A percentile compares a stretch with the other conserved stretches of the same genome.
These are phyloP conservation scores for Zapornia atra DNA, from an alignment of 2,113 vertebrate genomes.

Conservation along the genomic window DNA sequence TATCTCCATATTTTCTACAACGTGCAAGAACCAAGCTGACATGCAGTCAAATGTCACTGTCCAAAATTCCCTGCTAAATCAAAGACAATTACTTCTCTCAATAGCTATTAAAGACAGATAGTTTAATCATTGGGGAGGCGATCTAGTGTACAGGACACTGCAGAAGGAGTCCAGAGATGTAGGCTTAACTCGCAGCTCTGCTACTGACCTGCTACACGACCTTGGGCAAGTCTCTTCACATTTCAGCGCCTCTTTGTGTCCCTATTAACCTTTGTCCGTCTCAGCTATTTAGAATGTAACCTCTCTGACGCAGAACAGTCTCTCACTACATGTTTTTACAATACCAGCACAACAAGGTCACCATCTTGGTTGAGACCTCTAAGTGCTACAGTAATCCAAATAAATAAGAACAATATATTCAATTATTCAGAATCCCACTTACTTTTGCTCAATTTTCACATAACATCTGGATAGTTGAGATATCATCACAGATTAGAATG, in stretches of 20 bases:
- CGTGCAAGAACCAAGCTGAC: not conserved
- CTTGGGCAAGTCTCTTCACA: slow-evolving; percentile 72
- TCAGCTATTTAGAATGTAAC: slow-evolving; percentile 70
- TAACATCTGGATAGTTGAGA: slow-evolving; percentile 43
- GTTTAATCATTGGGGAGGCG: slow-evolving; percentile 59
- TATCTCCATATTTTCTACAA: not conserved
- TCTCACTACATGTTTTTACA: slow-evolving; percentile 71
- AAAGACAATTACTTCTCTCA: slow-evolving; percentile 56
- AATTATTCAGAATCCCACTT: slow-evolving; percentile 66
- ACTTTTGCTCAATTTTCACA: slow-evolving; percentile 50
- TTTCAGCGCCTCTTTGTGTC: slow-evolving; percentile 69
- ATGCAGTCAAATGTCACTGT: slow-evolving; percentile 13
- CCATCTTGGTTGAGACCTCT: slow-evolving; percentile 63
- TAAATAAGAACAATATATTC: slow-evolving; percentile 70
- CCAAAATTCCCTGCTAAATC: slow-evolving; percentile 45
- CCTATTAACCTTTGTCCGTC: slow-evolving; percentile 68
- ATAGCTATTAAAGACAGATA: slow-evolving; percentile 62
- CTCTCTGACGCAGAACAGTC: slow-evolving; percentile 59
- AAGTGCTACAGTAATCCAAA: slow-evolving; percentile 68
- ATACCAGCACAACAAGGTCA: slow-evolving; percentile 68
- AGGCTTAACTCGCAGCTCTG: slow-evolving; percentile 45
- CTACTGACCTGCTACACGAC: slow-evolving; percentile 68
- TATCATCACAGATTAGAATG: not conserved
- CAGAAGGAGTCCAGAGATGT: slow-evolving; percentile 16
- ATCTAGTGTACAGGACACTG: slow-evolving; percentile 43